phyloP scores from a whole-genome alignment of 2,888 invertebrate species.

The Hirtodrosophila alboralis region DNA sequence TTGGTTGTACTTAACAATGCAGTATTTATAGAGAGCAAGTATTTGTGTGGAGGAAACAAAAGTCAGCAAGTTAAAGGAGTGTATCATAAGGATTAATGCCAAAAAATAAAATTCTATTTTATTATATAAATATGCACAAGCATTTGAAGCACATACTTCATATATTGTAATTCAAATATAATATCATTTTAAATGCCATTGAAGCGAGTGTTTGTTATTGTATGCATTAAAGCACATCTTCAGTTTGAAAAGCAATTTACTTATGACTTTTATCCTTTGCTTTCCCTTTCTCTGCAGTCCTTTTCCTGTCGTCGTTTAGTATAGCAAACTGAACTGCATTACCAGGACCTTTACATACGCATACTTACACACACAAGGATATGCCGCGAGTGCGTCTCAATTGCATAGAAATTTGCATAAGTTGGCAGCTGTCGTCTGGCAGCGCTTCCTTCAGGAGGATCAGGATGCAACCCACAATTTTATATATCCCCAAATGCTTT shows the following conservation, averaged over 20 bases:
- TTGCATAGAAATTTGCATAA: slow-evolving; percentile 74
- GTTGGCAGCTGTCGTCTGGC: slow-evolving; percentile 68
- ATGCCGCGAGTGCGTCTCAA: slow-evolving; percentile 68
- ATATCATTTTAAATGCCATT: slow-evolving; percentile 14
- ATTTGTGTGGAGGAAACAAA: too few species aligned
- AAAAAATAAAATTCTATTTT: too few species aligned
- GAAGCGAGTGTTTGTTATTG: slow-evolving; percentile 38
- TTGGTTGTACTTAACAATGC: too few species aligned
- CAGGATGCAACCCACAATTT: slow-evolving; percentile 32
- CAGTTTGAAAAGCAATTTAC: slow-evolving; percentile 68
- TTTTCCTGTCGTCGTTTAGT: slow-evolving; percentile 58
- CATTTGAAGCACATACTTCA: too few species aligned
- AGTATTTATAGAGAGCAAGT: too few species aligned
- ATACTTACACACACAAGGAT: slow-evolving; percentile 22
- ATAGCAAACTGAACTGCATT: slow-evolving; percentile 47
- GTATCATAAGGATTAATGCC: too few species aligned
- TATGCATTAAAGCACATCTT: slow-evolving; percentile 33
- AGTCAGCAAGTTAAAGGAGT: too few species aligned
- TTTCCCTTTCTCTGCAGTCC: too few species aligned
- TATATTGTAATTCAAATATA: too few species aligned
- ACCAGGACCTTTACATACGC: slow-evolving; percentile 55
- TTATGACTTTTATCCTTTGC: slow-evolving; percentile 68
- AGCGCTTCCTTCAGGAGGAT: slow-evolving; percentile 7
- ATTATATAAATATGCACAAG: too few species aligned
- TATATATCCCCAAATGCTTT: slow-evolving; percentile 36